Conservation (phyloP, 2,888 invertebrate genomes). For the Pammene fasciana region DNA sequence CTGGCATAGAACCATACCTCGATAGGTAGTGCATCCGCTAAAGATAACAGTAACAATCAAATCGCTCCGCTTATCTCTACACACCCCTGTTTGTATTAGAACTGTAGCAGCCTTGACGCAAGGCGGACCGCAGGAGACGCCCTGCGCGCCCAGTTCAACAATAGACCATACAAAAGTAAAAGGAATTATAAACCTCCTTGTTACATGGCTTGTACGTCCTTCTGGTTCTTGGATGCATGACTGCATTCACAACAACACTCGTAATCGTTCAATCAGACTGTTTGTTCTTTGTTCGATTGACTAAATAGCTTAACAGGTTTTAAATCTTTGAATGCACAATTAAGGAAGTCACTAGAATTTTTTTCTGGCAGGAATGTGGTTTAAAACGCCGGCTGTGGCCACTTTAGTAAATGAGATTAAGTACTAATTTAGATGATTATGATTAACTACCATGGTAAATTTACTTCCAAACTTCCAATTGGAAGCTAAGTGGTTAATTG, state of each 20-base stretch:
- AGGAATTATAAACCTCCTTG: neutral
- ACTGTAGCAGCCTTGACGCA: conserved; percentile 41
- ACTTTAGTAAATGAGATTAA: neutral
- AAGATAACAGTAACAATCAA: neutral
- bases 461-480: conserved; percentile 1
- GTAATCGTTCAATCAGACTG: conserved; percentile 25
- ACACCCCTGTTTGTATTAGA: conserved; percentile 27
- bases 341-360: conserved; percentile 11
- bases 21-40: neutral
- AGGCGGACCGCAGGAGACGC: conserved; percentile 36
- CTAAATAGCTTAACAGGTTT: conserved; percentile 28
- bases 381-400: neutral
- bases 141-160: conserved; percentile 12
- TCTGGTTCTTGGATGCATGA: neutral
- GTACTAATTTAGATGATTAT: neutral
- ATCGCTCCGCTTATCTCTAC: conserved; percentile 22
- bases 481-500: neutral
- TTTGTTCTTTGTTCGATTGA: conserved; percentile 24
- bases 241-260: conserved; percentile 21
- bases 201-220: neutral
- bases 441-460: neutral
- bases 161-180: neutral
- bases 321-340: conserved; percentile 17
- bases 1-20: neutral
- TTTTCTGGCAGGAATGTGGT: conserved; percentile 4